Evolutionary conservation across 2,113 vertebrate species (phyloP), one percentile per base, ranked within the genome.

Genomic region (Ciconia boyciana): DNA sequence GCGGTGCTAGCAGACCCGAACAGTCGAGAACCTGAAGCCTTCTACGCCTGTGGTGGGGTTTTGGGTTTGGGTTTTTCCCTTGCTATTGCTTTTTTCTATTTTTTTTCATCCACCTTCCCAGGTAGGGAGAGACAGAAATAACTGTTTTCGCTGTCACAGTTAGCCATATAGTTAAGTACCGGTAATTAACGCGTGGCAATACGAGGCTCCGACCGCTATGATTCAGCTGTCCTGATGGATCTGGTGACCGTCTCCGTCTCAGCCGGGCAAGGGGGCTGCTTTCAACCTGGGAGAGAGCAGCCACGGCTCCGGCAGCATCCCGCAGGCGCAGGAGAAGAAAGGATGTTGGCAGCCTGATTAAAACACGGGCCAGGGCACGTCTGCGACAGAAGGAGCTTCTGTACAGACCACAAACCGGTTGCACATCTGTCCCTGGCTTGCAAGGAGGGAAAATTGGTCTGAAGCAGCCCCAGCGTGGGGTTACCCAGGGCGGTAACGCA

Each of bases 1-100:
- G 93, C 77, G 52, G 83, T 88, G 93, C 93, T 86, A 96, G 95
- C 91, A 86, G 96, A 96, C 94, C 97, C 79, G 66, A 96, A 91
- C 90, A 83, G 92, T 55, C 14, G 32, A 97, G 97, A 97, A 97
- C 89, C 52, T n/a, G 41, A 54, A 87, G 80, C 32, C 71, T 66
- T 81, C 32, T 20, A 18, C 0, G 1, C 51, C 46, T 41, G 21
- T 0, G 0, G 51, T 62, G 74, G 25, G 43, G 15, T 19, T 76
- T 84, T 13, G 11, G 31, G 41, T 43, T 6, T 74, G 44, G 29
- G 19, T 29, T 83, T 90, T 46, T n/a, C 36, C 36, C 20, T 55
- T 10, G 9, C 7, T 48, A 3, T 4, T 15, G 20, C 9, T 61
- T 64, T 61, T 52, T 52, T 15, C 11, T 29, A 5, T 25, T 80